A percentile compares a stretch with the other conserved stretches of the same genome.
These are phyloP conservation scores for Tauraco hartlaubi DNA, from an alignment of 2,797 vertebrate species.

Conservation along the genomic window DNA sequence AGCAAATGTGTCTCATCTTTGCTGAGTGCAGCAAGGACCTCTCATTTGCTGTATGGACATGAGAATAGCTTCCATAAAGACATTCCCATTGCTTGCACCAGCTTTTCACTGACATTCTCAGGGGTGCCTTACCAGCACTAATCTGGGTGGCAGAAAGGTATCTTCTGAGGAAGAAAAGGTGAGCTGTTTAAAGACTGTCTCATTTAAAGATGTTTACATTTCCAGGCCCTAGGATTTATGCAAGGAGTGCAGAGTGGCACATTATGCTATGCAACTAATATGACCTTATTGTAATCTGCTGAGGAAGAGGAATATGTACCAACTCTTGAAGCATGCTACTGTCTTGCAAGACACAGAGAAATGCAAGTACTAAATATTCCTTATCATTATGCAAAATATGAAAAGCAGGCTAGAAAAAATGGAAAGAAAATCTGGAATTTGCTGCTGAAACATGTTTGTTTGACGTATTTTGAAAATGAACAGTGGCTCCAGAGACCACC, in stretches of 20 bases:
- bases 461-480: not conserved
- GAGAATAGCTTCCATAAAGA: not conserved
- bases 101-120: not conserved
- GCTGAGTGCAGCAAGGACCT: not conserved
- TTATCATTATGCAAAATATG: not conserved
- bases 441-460: not conserved
- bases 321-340: not conserved
- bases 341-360: not conserved
- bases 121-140: not conserved
- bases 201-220: rapidly evolving
- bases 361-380: not conserved
- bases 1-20: not conserved
- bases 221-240: not conserved
- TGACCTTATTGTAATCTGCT: not conserved
- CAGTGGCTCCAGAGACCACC: not conserved
- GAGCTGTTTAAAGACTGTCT: not conserved
- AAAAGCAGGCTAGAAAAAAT: not conserved
- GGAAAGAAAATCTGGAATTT: not conserved
- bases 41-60: not conserved
- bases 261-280: not conserved
- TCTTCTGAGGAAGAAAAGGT: not conserved
- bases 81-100: not conserved
- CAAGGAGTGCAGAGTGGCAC: not conserved
- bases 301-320: not conserved
- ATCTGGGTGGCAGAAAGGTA: not conserved